These are phyloP conservation scores for Enteromius fasciolatus DNA, from an alignment of 2,797 vertebrate species.

Conservation along the genomic window DNA sequence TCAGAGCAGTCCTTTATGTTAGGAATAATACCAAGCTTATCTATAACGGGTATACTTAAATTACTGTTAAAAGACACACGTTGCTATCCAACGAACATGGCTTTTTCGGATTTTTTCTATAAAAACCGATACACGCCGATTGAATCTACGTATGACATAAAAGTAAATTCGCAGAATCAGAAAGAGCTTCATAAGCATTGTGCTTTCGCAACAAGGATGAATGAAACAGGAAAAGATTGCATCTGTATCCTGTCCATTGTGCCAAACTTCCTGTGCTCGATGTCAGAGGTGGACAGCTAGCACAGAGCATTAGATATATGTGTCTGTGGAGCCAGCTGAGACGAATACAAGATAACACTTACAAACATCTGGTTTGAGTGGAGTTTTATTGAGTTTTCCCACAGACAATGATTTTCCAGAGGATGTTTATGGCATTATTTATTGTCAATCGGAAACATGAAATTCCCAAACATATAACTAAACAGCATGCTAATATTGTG, in stretches of 20 bases:
- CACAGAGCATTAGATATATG: too few relatives aligned
- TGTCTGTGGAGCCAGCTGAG: background rate
- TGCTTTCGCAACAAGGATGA: background rate
- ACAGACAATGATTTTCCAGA: background rate
- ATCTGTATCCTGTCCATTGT: slow-evolving; percentile 27
- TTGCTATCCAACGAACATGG: too few relatives aligned
- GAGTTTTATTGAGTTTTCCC: too few relatives aligned
- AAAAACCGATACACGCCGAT: background rate
- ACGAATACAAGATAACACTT: background rate
- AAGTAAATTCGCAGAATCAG: background rate
- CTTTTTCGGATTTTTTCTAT: background rate
- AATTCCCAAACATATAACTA: background rate
- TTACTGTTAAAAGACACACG: too few relatives aligned
- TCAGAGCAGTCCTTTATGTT: background rate
- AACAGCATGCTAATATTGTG: background rate
- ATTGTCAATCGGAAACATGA: background rate
- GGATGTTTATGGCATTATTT: background rate
- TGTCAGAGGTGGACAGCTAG: background rate
- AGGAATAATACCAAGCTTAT: background rate
- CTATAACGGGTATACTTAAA: background rate
- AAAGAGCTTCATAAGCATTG: background rate
- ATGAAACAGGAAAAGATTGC: slow-evolving; percentile 9
- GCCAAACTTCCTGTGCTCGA: background rate
- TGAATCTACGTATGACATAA: background rate
- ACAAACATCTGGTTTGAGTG: background rate